Base-by-base conservation (phyloP, 2,797 vertebrate species). In the Dicrostonyx torquatus region DNA sequence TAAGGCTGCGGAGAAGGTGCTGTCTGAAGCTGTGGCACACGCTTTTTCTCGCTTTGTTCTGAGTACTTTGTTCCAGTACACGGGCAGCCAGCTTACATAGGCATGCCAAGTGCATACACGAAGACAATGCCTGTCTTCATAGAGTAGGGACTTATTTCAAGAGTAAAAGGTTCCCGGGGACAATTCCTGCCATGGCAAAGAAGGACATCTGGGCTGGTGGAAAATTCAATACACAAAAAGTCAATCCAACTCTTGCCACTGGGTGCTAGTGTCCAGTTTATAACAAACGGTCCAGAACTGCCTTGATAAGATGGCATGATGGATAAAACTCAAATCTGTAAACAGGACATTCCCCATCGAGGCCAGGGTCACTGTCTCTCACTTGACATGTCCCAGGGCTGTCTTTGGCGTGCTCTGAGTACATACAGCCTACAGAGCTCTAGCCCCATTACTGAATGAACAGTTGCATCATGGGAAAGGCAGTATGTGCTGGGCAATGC, bases 201-300 rank as follows among this genome's bases (percentile, higher is more conserved):
- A 84, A 88, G 62, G 64, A 80, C 62, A 26, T 14, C 0, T 8
- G n/a, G 40, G 79, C 75, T 76, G 34, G 13, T 40, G 58, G 95
- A 92, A 97, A 97, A 97, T 45, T 95, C 95, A 87, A 93, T 96
- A 73, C 20, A 31, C 73, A 55, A 26, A 91, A 92, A 83, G 82
- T 88, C 95, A 90, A 96, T 96, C 73, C 88, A 60, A n/a, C 73
- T 86, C 84, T 93, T 95, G 94, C 94, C 95, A 79, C 50, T 37
- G 90, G 96, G 93, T 66, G 34, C 73, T n/a, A 0, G 0, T 34
- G 90, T 85, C 85, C 48, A 26, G 43, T 89, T 75, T 77, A 55
- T n/a, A 45, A 45, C 13, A 53, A 40, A 89, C 34, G 60, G 58
- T 31, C 68, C 22, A 3, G 72, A 75, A 78, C n/a, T 24, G 90